Evolutionary conservation across 2,888 invertebrate species (phyloP).

Genomic region (Temnothorax unifasciatus): DNA sequence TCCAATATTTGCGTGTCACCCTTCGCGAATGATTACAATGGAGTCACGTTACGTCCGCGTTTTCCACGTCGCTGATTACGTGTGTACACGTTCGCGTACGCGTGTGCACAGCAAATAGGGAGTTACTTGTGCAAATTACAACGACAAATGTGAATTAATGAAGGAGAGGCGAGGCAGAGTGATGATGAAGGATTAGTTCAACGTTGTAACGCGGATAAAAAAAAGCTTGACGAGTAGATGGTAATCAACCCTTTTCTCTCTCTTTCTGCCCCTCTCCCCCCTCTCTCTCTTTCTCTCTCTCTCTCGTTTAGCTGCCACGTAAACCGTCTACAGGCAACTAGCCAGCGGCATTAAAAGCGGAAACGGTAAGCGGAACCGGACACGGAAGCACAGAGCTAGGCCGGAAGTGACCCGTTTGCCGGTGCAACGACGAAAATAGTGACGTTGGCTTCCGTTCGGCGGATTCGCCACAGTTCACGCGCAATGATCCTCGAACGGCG

Average conservation of each 20-base stretch:
- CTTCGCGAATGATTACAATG: slow-evolving; percentile 43
- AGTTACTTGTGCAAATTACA: slow-evolving; percentile 47
- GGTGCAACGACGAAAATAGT: slow-evolving; percentile 73
- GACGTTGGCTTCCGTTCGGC: slow-evolving; percentile 64
- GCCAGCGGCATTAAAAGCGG: slow-evolving; percentile 82
- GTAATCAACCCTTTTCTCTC: neutral
- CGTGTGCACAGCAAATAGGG: slow-evolving; percentile 31
- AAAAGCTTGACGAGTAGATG: slow-evolving; percentile 30
- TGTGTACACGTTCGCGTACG: slow-evolving; percentile 20
- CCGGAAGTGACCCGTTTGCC: slow-evolving; percentile 82
- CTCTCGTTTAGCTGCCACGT: neutral
- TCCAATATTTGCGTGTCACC: slow-evolving; percentile 45
- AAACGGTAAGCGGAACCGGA: slow-evolving; percentile 81
- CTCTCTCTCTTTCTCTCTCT: neutral
- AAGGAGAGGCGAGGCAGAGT: neutral
- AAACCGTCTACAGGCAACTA: slow-evolving; percentile 58
- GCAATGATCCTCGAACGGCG: slow-evolving; percentile 34
- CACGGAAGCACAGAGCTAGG: slow-evolving; percentile 80
- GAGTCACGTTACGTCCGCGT: slow-evolving; percentile 35
- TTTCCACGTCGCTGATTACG: slow-evolving; percentile 43
- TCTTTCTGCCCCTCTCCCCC: neutral
- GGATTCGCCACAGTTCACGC: slow-evolving; percentile 54
- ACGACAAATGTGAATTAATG: slow-evolving; percentile 44
- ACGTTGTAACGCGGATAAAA: neutral
- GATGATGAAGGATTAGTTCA: slow-evolving; percentile 35